Evolutionary conservation across 2,888 invertebrate genomes (phyloP).

Genomic region (Ypsolopha sequella): DNA sequence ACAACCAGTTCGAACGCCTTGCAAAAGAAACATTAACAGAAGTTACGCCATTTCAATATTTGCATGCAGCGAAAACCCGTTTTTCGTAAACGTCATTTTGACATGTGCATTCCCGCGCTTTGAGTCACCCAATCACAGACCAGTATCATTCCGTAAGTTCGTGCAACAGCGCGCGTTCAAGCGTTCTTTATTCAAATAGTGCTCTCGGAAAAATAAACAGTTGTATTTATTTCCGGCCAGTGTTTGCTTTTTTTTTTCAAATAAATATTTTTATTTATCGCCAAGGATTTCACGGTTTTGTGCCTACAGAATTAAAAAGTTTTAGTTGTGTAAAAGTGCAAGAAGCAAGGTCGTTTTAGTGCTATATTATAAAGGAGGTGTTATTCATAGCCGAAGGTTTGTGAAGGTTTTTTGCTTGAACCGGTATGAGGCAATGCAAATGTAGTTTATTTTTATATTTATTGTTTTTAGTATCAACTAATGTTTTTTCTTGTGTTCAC

Average conservation of each 20-base stretch:
- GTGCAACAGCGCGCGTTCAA: conserved; percentile 34
- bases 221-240: conserved; percentile 8
- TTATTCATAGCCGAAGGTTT: conserved; percentile 26
- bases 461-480: conserved; percentile 13
- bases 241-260: conserved; percentile 7
- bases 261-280: background rate
- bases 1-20: background rate
- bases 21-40: background rate
- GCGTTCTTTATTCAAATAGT: conserved; percentile 7
- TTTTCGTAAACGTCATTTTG: conserved; percentile 27
- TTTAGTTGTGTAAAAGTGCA: background rate
- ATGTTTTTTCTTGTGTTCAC: too few relatives aligned
- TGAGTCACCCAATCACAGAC: conserved; percentile 34
- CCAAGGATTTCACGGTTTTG: background rate
- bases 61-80: conserved; percentile 27
- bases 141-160: conserved; percentile 36
- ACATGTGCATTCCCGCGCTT: conserved; percentile 48
- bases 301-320: background rate
- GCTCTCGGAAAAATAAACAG: background rate
- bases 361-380: background rate
- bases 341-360: background rate
- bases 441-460: conserved; percentile 22
- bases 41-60: conserved; percentile 18
- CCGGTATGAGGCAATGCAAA: conserved; percentile 23
- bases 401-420: conserved; percentile 17